These are phyloP conservation scores for Lucifuga dentata DNA, from an alignment of 2,113 vertebrate genomes.

Conservation along the genomic window DNA sequence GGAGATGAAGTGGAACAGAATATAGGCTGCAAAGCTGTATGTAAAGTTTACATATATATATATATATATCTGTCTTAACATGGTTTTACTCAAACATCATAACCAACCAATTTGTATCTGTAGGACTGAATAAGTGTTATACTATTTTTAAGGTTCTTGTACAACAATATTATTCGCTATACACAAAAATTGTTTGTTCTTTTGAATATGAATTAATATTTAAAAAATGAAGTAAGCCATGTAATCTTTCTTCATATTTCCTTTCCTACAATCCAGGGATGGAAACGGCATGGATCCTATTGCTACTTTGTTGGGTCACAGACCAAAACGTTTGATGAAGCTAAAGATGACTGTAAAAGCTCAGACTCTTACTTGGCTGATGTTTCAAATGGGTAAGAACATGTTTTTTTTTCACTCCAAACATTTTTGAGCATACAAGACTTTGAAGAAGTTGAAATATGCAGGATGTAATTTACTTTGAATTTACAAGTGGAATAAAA, in stretches of 20 bases:
- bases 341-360: slow-evolving; percentile 85
- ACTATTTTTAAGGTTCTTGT: too few species aligned
- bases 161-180: too few species aligned
- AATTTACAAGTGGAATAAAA: too few species aligned
- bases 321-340: slow-evolving; percentile 87
- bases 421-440: too few species aligned
- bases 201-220: too few species aligned
- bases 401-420: neutral
- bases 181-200: too few species aligned
- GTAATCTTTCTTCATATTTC: neutral
- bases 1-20: slow-evolving; percentile 67
- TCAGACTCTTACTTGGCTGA: slow-evolving; percentile 85
- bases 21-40: slow-evolving; percentile 88
- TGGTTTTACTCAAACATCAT: too few species aligned
- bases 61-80: too few species aligned
- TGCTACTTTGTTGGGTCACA: slow-evolving; percentile 89
- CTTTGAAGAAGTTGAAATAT: too few species aligned
- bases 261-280: slow-evolving; percentile 82
- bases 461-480: too few species aligned
- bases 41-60: slow-evolving; percentile 61
- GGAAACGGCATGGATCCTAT: slow-evolving; percentile 89
- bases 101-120: neutral
- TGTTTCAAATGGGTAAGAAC: slow-evolving; percentile 87
- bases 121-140: neutral
- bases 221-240: neutral